Evolutionary conservation across 92 coral and sea anemone genomes (phyloP).

Genomic region (Heteractis magnifica): DNA sequence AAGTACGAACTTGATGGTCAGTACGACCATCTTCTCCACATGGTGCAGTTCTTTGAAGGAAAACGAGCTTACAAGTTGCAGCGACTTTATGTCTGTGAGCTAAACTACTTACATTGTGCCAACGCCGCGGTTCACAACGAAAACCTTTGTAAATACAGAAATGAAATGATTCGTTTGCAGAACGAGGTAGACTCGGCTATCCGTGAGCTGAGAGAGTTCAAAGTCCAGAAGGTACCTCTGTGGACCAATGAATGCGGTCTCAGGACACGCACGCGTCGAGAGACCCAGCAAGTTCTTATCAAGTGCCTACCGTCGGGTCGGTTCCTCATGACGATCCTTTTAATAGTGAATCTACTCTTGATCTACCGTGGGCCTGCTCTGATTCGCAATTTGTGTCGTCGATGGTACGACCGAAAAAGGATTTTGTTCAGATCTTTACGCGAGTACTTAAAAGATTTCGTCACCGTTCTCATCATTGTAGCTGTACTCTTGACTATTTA

Average conservation of each 20-base stretch:
- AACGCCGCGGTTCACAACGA: slow-evolving; percentile 64
- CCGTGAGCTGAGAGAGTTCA: slow-evolving; percentile 56
- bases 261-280: slow-evolving; percentile 75
- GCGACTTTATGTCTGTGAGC: slow-evolving; percentile 79
- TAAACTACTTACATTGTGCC: slow-evolving; percentile 65
- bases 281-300: slow-evolving; percentile 82
- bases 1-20: slow-evolving; percentile 79
- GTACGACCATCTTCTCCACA: slow-evolving; percentile 66
- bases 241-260: slow-evolving; percentile 83
- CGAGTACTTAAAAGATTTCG: slow-evolving; percentile 74
- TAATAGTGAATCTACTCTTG: slow-evolving; percentile 70
- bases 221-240: slow-evolving; percentile 77
- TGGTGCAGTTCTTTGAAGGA: slow-evolving; percentile 81
- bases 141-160: slow-evolving; percentile 62
- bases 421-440: slow-evolving; percentile 70
- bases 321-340: slow-evolving; percentile 54
- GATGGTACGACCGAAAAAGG: slow-evolving; percentile 89
- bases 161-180: slow-evolving; percentile 76
- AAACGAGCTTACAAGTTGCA: slow-evolving; percentile 78
- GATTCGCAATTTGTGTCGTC: slow-evolving; percentile 71
- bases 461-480: slow-evolving; percentile 73
- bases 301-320: slow-evolving; percentile 86
- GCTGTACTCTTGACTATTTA: slow-evolving; percentile 72
- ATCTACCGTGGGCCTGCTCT: slow-evolving; percentile 90
- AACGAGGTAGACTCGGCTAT: slow-evolving; percentile 59